These are phyloP conservation scores for Corydoras sp. DNA, from an alignment of 2,113 vertebrate genomes.

Conservation along the genomic window DNA sequence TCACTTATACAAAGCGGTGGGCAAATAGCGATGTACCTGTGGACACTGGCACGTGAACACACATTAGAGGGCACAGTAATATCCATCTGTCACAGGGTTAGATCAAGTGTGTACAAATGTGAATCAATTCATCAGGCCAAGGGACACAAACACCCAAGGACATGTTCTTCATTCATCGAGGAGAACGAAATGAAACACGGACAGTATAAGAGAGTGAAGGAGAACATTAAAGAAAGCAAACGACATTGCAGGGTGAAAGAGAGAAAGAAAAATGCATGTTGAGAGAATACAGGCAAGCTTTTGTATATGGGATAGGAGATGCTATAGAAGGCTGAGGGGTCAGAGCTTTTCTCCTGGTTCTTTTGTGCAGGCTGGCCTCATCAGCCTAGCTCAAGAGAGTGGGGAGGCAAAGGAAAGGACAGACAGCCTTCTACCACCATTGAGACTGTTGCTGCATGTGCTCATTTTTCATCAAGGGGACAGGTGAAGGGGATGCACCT, in stretches of 20 bases:
- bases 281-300: constrained; percentile 35
- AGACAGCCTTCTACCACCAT: constrained; percentile 67
- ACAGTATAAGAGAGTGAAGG: constrained; percentile 51
- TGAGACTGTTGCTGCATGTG: constrained; percentile 65
- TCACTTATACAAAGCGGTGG: not conserved
- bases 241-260: constrained; percentile 47
- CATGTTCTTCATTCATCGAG: constrained; percentile 60
- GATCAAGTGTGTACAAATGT: constrained; percentile 82
- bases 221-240: constrained; percentile 66
- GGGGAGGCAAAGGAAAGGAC: constrained; percentile 21
- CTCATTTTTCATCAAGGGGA: constrained; percentile 53
- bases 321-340: constrained; percentile 60
- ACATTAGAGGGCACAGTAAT: constrained; percentile 57
- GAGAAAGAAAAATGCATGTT: constrained; percentile 57
- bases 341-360: constrained; percentile 46
- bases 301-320: constrained; percentile 45
- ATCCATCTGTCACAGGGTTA: constrained; percentile 74
- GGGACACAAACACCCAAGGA: constrained; percentile 67
- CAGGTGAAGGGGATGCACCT: constrained; percentile 26
- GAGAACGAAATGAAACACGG: constrained; percentile 67
- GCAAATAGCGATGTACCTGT: constrained; percentile 51
- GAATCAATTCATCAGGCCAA: constrained; percentile 73
- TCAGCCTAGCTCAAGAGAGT: constrained; percentile 47
- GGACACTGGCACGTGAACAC: constrained; percentile 53
- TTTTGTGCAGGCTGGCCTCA: constrained; percentile 41